Evolutionary conservation across 2,888 invertebrate species (phyloP), one percentile per base, ranked within the genome.

Genomic region (Luperina nickerlii): DNA sequence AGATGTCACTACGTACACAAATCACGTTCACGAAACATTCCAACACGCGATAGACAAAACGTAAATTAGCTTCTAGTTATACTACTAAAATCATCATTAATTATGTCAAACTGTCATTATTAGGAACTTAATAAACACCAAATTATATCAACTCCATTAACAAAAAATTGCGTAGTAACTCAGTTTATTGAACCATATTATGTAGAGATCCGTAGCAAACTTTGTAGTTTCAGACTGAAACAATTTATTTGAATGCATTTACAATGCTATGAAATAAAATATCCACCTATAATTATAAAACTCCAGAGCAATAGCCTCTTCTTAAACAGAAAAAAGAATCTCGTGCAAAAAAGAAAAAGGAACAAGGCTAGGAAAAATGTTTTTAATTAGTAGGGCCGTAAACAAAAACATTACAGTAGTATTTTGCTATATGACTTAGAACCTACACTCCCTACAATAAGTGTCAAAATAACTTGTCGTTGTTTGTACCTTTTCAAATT

Each of bases 61-160:
- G 72, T 66, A 54, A 78, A 73, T 62, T 78, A 73, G 9, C 66
- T 74, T 67, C 65, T 60, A 79, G 48, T 73, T 54, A 63, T 45
- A 77, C 45, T 71, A 78, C 72, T 78, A 67, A 66, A n/a, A 63
- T 70, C 70, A 75, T 75, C 83, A 84, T 84, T 87, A 78, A 83
- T 84, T 78, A 86, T 73, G 57, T 75, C 60, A 69, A 76, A 73
- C 78, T 87, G 72, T 87, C 78, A 78, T 77, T 76, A 73, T 79
- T 76, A 75, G 65, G 38, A 72, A 63, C 77, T 57, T 75, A 74
- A 76, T 79, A 68, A 74, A 74, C 69, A 85, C 54, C 38, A 73
- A 76, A 75, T 78, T 57, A 66, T 72, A 80, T 71, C 9, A 48
- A 62, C 48, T 74, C 15, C 32, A 79, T 73, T 74, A 48, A 54